Conservation (phyloP, 92 coral and sea anemone genomes). For the Virgularia gustaviana region DNA sequence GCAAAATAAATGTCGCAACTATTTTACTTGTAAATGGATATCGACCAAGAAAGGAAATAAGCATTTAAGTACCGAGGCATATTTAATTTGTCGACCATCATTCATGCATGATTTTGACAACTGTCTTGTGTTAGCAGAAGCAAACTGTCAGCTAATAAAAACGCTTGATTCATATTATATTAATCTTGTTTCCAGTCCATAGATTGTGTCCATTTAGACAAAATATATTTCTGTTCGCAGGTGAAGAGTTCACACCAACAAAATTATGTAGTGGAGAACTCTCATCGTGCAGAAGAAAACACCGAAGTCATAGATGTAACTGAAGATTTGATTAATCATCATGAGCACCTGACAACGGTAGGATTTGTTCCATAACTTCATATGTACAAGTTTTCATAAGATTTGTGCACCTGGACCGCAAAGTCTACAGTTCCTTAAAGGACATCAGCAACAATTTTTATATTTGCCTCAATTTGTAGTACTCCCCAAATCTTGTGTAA, state of each 20-base stretch:
- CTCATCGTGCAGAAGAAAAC: slow-evolving; percentile 86
- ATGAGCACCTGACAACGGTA: slow-evolving; percentile 73
- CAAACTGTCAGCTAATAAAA: no score
- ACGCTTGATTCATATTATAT: not conserved
- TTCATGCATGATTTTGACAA: no score
- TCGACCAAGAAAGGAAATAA: not conserved
- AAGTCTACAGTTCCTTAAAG: no score
- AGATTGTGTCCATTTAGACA: not conserved
- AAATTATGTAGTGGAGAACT: slow-evolving; percentile 80
- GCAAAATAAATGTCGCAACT: no score
- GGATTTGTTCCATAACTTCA: not conserved
- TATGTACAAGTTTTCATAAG: not conserved
- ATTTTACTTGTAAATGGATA: no score
- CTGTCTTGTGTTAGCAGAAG: no score
- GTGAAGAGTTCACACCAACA: slow-evolving; percentile 79
- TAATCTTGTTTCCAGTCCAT: not conserved
- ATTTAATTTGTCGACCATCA: no score
- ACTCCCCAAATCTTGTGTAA: no score
- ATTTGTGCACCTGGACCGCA: no score
- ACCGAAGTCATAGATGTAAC: slow-evolving; percentile 85
- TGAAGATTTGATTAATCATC: slow-evolving; percentile 78
- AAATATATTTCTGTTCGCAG: slow-evolving; percentile 23
- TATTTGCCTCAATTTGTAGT: no score
- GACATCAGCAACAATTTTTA: no score
- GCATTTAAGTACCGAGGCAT: no score